Base-by-base conservation (phyloP, 2,797 vertebrate species). In the Chaenodraco wilsoni region DNA sequence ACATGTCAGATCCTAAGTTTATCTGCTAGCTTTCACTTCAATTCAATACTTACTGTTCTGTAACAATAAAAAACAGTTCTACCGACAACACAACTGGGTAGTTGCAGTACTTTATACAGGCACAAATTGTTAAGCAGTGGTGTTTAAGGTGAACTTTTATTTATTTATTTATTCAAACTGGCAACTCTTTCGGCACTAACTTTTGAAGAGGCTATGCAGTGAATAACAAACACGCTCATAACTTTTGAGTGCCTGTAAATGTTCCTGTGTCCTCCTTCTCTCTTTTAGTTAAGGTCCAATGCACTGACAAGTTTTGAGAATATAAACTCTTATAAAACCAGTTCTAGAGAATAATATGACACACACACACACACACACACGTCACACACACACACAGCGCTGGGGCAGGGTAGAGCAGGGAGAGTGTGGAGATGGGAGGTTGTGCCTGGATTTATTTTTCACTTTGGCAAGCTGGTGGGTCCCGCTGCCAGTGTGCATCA, bases 221-320 rank as follows among this genome's bases (percentile, higher is more conserved):
- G 45, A 51, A 78, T 67, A 46, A 72, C 7, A 65, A 59, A 69
- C 33, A 37, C 33, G 6, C 33, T 37, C 33, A 37, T 59, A 52
- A 41, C 55, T 76, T 13, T 54, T 19, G 41, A 21, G 43, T 49
- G 48, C 16, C 60, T 69, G 48, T 17, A 33, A 37, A 76, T 45
- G 58, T 27, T 43, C n/a, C 59, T 15, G 2, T 55, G 65, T 66
- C 5, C 3, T 17, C 3, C 16, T 46, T 17, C 40, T 33, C 21
- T 15, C 13, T 21, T 19, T 40, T 43, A 60, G 54, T 55, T 70
- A 45, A 19, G 44, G 23, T 66, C 27, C 5, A 23, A 40, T 43
- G 52, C 9, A 43, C 1, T 37, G n/a, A 8, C 55, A 51, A 65
- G 37, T 43, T 56, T 67, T 46, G 16, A 56, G 33, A 51, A 64